Conservation (phyloP, 2,113 vertebrate species). For the Micromys minutus region DNA sequence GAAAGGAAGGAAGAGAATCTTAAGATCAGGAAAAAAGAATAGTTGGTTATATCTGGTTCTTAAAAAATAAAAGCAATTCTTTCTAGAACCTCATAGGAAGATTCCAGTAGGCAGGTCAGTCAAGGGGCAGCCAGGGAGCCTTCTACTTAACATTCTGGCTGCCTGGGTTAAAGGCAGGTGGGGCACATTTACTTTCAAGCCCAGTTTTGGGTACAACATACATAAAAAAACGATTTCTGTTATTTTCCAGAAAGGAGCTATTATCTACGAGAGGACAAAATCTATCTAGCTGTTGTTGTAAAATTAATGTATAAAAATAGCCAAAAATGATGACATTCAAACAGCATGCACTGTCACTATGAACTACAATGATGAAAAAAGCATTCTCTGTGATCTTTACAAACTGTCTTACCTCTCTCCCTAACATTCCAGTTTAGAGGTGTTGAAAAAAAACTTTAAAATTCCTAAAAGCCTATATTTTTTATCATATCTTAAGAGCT, state of each 20-base stretch:
- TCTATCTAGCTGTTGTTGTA: background rate
- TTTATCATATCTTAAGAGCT: background rate
- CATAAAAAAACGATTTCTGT: background rate
- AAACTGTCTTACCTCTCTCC: background rate
- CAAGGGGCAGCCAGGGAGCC: conserved; percentile 59
- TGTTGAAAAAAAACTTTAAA: background rate
- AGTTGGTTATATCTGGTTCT: conserved; percentile 12
- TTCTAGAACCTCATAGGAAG: conserved; percentile 73
- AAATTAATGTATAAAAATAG: background rate
- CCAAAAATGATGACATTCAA: background rate
- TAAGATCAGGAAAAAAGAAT: background rate
- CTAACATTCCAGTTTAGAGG: background rate
- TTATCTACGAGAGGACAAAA: background rate
- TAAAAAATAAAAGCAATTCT: conserved; percentile 50
- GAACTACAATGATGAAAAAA: background rate
- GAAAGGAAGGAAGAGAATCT: no score
- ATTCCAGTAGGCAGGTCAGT: conserved; percentile 65
- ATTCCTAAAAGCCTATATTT: background rate
- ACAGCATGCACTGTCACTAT: background rate
- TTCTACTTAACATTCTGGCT: conserved; percentile 35
- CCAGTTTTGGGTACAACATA: background rate
- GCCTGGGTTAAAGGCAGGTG: background rate
- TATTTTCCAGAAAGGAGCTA: conserved; percentile 11
- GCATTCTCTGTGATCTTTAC: background rate
- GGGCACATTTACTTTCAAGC: conserved; percentile 18